Conservation (phyloP, 2,113 vertebrate species). For the Lophochroa leadbeateri region DNA sequence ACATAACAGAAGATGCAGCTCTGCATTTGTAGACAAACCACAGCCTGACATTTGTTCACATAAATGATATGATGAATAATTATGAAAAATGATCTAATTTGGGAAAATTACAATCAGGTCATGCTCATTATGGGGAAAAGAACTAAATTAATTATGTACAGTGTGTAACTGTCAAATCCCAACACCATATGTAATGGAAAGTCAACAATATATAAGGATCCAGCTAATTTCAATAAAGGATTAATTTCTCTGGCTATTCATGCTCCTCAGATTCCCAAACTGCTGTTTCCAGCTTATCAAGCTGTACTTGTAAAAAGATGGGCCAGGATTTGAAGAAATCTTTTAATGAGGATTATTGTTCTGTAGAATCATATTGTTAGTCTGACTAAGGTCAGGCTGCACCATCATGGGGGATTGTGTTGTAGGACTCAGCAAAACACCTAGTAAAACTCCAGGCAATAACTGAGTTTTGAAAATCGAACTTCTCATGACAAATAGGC, state of each 20-base stretch:
- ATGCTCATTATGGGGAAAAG: not conserved
- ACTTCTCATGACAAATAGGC: not conserved
- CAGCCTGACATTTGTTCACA: not conserved
- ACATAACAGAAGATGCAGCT: not conserved
- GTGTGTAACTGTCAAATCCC: constrained; percentile 37
- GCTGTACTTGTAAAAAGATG: not conserved
- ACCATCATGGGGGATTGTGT: fast-evolving
- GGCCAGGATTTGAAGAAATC: not conserved
- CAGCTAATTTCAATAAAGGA: not conserved
- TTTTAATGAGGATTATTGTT: not conserved
- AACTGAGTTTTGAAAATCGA: not conserved
- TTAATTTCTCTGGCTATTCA: not conserved
- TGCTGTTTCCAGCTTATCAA: not conserved
- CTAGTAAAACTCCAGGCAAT: not conserved
- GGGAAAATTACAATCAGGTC: constrained; percentile 19
- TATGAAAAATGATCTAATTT: constrained; percentile 45
- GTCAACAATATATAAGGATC: not conserved
- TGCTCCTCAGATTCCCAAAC: not conserved
- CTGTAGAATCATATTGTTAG: not conserved
- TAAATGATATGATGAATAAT: constrained; percentile 20
- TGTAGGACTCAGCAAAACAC: not conserved
- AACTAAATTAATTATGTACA: constrained; percentile 38
- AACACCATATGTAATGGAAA: not conserved
- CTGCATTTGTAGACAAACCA: not conserved
- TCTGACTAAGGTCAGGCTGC: not conserved